Evolutionary conservation across 92 coral and sea anemone genomes (phyloP), one percentile per base, ranked within the genome.

Genomic region (Pocillopora meandrina): DNA sequence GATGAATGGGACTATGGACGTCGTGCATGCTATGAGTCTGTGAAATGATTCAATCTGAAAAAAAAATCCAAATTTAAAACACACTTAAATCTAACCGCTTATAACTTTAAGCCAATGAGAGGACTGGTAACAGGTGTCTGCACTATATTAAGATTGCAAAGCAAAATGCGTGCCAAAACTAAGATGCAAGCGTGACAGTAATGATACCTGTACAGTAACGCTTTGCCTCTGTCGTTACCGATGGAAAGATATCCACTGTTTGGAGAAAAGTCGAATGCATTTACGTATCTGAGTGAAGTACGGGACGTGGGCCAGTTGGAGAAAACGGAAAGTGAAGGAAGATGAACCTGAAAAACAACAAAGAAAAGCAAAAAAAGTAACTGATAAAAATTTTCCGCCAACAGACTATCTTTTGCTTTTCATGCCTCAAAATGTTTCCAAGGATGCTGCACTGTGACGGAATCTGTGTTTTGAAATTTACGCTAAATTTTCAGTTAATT

Each of bases 251-350:
- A 94, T 47, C 99, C 99, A 78, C 99, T 94, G 86, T 90, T 94
- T 57, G 99, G 99, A 20, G 99, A 96, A 76, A 96, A 96, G 65
- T 89, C 98, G 65, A 96, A 89, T 16, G 93, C 75, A 74, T 90
- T 84, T 12, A 96, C 97, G 77, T 96, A 96, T 79, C 97, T 61
- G 66, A 96, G 90, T 5, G 99, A 95, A 26, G 96, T 91, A 20
- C 89, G 90, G 58, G 91, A 67, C 26, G 90, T 89, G n/a, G 99
- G 99, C 99, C 99, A 96, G 93, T 96, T 96, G 47, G 95, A 91
- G 86, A 96, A 96, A 76, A 92, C 99, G 14, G 97, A 88, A 14
- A 96, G 84, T 34, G 99, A 94, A 2, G 99, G 95, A 9, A 96
- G 83, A 63, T 96, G 99, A 10, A 96, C 78, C 99, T 96, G 71